Conservation (phyloP, 2,113 vertebrate species). For the Bubo scandiacus region DNA sequence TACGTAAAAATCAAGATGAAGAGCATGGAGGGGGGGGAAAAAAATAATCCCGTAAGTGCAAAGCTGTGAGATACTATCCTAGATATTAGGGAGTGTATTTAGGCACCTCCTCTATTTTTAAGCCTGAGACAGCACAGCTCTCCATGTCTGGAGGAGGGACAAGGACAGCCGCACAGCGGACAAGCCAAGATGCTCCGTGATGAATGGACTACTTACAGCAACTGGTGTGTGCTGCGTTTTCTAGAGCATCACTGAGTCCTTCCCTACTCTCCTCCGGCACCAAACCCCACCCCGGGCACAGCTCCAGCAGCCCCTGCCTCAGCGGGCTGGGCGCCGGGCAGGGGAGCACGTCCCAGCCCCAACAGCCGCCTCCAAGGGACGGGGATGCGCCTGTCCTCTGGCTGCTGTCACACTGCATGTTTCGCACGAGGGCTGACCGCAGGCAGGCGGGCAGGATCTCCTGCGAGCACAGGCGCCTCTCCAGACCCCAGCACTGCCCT, state of each 20-base stretch:
- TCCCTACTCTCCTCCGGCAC: background rate
- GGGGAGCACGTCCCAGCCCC: background rate
- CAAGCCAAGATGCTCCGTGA: slow-evolving; percentile 47
- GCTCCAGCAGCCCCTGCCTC: background rate
- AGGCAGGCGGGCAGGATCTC: background rate
- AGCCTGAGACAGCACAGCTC: slow-evolving; percentile 40
- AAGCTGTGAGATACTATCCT: slow-evolving; percentile 23
- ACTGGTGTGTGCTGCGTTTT: slow-evolving; percentile 42
- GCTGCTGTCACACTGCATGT: background rate
- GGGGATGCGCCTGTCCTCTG: rapidly evolving
- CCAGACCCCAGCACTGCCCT: background rate
- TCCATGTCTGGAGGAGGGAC: slow-evolving; percentile 59
- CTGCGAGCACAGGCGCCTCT: background rate
- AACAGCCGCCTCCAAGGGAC: background rate
- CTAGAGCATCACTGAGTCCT: background rate
- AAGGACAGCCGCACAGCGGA: slow-evolving; percentile 51
- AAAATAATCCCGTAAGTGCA: background rate
- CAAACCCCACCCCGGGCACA: background rate
- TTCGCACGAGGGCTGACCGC: background rate
- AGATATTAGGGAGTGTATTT: slow-evolving; percentile 30
- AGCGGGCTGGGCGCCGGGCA: rapidly evolving
- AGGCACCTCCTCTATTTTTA: slow-evolving; percentile 54
- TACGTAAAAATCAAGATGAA: slow-evolving; percentile 22
- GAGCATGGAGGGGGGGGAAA: background rate
- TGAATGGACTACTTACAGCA: slow-evolving; percentile 63